Conservation (phyloP, 2,888 invertebrate species). For the Melanargia galathea region DNA sequence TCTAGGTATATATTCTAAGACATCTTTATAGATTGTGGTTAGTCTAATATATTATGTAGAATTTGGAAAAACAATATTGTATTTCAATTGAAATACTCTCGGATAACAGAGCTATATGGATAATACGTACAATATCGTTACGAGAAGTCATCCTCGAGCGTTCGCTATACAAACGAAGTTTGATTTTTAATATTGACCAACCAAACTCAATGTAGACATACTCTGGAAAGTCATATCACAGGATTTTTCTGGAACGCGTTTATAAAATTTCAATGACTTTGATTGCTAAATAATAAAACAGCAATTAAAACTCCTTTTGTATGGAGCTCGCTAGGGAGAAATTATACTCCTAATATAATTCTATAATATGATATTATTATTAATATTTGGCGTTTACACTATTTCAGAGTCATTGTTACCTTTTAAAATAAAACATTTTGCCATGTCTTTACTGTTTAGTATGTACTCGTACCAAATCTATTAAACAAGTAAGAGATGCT, state of each 20-base stretch:
- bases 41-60: not conserved
- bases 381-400: constrained; percentile 12
- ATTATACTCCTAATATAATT: constrained; percentile 2
- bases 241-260: too few relatives aligned
- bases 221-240: too few relatives aligned
- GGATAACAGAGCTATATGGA: not conserved
- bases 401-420: constrained; percentile 55
- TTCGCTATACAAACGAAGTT: too few relatives aligned
- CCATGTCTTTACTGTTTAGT: constrained; percentile 47
- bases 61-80: constrained; percentile 7
- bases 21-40: not conserved
- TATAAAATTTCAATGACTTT: too few relatives aligned
- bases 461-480: constrained; percentile 68
- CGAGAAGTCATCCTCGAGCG: too few relatives aligned
- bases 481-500: constrained; percentile 65
- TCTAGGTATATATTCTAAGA: constrained; percentile 11
- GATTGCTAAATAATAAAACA: too few relatives aligned
- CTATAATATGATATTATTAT: not conserved
- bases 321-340: too few relatives aligned
- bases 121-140: not conserved
- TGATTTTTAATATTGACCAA: too few relatives aligned
- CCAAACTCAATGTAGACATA: too few relatives aligned
- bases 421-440: constrained; percentile 48
- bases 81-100: not conserved
- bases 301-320: too few relatives aligned